Percentiles rank a stretch among this genome's conserved stretches.
phyloP scores from a whole-genome alignment of 1,140 invertebrate genomes.

The Scylla paramamosain region DNA sequence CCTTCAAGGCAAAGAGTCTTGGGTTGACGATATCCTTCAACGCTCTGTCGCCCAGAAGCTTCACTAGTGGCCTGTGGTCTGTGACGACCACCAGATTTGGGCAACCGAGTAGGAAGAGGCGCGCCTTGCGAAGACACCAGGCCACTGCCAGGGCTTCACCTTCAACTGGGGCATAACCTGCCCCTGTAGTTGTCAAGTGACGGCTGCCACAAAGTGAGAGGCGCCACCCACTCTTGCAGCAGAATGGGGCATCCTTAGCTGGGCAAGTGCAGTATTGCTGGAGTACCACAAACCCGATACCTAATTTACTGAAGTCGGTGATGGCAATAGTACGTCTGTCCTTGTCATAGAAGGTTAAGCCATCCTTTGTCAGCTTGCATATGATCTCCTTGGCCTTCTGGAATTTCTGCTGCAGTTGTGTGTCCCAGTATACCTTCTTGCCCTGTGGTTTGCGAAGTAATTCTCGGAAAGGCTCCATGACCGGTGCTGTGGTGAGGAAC shows the following conservation, averaged over 20 bases:
- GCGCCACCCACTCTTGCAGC: slow-evolving; percentile 17
- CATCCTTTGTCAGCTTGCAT: background rate
- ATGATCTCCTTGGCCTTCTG: background rate
- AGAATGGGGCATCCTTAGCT: background rate
- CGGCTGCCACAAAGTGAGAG: background rate
- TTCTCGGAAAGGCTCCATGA: background rate
- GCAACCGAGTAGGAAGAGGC: background rate
- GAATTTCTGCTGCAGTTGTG: background rate
- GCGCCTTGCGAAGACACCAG: background rate
- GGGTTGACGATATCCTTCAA: background rate
- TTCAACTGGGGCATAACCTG: background rate
- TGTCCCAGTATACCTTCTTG: slow-evolving; percentile 41
- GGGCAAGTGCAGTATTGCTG: too few relatives aligned
- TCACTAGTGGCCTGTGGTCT: background rate
- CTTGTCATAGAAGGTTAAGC: background rate
- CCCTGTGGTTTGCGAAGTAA: background rate
- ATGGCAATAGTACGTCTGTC: background rate
- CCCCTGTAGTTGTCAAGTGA: background rate
- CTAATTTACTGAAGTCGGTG: background rate
- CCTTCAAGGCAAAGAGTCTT: background rate
- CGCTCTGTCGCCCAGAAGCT: too few relatives aligned
- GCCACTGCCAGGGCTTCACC: background rate
- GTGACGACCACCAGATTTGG: background rate
- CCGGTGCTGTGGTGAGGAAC: slow-evolving; percentile 28
- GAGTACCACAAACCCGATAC: background rate